phyloP scores from a whole-genome alignment of 2,888 invertebrate genomes.

The Drepana falcataria region DNA sequence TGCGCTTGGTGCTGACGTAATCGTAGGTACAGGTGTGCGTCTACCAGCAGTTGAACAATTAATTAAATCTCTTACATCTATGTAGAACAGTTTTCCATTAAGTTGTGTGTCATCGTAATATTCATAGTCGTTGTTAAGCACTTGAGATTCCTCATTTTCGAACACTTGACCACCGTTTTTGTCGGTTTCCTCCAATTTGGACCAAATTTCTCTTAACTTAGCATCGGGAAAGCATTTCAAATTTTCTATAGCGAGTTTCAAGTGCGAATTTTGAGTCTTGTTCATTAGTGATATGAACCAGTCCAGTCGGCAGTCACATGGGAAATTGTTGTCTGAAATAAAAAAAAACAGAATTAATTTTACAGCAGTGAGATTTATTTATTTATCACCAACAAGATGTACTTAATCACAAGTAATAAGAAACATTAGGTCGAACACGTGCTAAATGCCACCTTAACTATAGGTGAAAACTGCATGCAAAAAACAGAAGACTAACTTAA shows the following conservation, averaged over 20 bases:
- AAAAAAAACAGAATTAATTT: slow-evolving; percentile 1
- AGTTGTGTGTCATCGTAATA: slow-evolving; percentile 66
- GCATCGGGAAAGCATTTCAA: slow-evolving; percentile 56
- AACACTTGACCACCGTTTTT: slow-evolving; percentile 28
- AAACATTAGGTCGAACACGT: no score
- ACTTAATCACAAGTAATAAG: no score
- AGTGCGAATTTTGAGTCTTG: slow-evolving; percentile 46
- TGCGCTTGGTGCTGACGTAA: slow-evolving; percentile 6
- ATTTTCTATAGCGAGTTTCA: slow-evolving; percentile 54
- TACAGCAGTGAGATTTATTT: background rate
- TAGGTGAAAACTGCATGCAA: no score
- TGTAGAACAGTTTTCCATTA: slow-evolving; percentile 64
- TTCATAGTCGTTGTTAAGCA: slow-evolving; percentile 49
- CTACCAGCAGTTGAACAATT: slow-evolving; percentile 36
- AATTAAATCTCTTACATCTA: slow-evolving; percentile 54
- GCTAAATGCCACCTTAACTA: no score
- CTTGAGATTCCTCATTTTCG: slow-evolving; percentile 34
- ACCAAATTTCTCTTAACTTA: slow-evolving; percentile 47
- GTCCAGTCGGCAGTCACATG: slow-evolving; percentile 61
- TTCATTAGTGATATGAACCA: slow-evolving; percentile 58
- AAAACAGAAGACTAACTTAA: no score
- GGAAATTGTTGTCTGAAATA: slow-evolving; percentile 63
- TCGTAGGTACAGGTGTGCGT: background rate
- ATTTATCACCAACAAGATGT: background rate
- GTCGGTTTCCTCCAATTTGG: slow-evolving; percentile 41